phyloP scores from a whole-genome alignment of 2,888 invertebrate genomes.

The Oscheius sp. region DNA sequence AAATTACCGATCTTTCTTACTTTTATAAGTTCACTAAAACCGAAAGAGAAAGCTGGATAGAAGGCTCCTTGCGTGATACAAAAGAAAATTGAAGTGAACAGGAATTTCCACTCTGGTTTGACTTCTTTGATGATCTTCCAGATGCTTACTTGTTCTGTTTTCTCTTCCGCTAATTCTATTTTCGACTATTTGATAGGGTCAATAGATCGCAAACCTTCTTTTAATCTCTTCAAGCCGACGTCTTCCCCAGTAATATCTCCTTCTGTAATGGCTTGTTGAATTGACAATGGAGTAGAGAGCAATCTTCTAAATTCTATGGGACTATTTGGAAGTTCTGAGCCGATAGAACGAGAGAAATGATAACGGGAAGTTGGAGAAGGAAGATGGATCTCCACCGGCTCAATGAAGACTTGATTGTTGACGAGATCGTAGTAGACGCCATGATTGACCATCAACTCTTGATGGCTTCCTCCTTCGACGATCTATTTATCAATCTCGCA shows the following conservation, averaged over 20 bases:
- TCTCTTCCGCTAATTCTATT: conserved; percentile 53
- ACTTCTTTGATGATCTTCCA: conserved; percentile 71
- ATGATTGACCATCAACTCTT: conserved; percentile 75
- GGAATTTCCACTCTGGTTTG: conserved; percentile 71
- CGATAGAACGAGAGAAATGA: background rate
- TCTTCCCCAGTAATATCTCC: background rate
- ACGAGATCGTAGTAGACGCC: conserved; percentile 78
- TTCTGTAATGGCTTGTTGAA: background rate
- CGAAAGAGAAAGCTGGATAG: conserved; percentile 73
- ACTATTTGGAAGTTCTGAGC: background rate
- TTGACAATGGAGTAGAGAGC: background rate
- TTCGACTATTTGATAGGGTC: background rate
- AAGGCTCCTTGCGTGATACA: conserved; percentile 62
- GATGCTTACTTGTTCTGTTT: conserved; percentile 51
- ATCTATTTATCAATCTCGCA: conserved; percentile 1
- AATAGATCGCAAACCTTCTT: background rate
- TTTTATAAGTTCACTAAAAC: conserved; percentile 58
- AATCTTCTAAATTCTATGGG: background rate
- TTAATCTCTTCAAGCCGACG: background rate
- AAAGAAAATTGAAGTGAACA: conserved; percentile 70
- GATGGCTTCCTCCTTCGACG: conserved; percentile 76
- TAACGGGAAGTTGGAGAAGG: background rate
- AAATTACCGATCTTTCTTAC: background rate
- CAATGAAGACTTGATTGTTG: conserved; percentile 58
- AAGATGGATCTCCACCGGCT: conserved; percentile 41